Evolutionary conservation across 2,113 vertebrate genomes (phyloP).

Genomic region (Lota lota): DNA sequence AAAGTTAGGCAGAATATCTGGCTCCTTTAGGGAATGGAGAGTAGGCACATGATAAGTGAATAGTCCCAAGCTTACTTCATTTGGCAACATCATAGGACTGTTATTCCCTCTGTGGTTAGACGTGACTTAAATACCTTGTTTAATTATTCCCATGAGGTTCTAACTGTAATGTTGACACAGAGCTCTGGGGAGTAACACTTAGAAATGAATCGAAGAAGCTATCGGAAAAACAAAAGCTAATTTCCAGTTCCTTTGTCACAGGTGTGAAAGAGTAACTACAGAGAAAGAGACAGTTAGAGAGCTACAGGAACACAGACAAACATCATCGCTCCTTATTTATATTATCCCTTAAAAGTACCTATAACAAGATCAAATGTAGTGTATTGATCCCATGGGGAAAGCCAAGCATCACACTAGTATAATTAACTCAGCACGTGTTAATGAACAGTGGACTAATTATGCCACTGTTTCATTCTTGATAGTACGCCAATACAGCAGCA

Average conservation of each 20-base stretch:
- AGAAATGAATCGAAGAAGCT: constrained; percentile 80
- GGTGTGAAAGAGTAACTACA: constrained; percentile 46
- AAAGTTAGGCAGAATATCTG: too few relatives aligned
- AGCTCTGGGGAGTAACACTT: constrained; percentile 86
- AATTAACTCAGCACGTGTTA: constrained; percentile 15
- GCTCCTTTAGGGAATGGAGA: background rate
- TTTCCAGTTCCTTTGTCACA: constrained; percentile 54
- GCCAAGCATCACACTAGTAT: background rate
- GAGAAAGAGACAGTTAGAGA: constrained; percentile 14
- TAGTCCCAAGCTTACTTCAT: constrained; percentile 47
- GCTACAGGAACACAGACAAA: background rate
- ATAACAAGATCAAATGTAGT: too few relatives aligned
- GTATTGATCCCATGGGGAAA: too few relatives aligned
- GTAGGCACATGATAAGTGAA: background rate
- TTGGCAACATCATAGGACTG: constrained; percentile 75
- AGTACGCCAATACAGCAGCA: constrained; percentile 14
- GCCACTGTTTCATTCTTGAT: background rate
- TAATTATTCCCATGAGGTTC: constrained; percentile 90
- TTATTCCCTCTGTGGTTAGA: constrained; percentile 79
- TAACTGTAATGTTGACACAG: constrained; percentile 91
- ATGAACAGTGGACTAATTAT: constrained; percentile 5
- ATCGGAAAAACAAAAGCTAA: constrained; percentile 72
- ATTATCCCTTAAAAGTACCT: too few relatives aligned
- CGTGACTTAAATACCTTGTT: constrained; percentile 83
- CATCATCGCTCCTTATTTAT: too few relatives aligned